Base-by-base conservation (phyloP, 37 sponge, comb jelly and placozoan genomes). In the Aplysina aerophoba region DNA sequence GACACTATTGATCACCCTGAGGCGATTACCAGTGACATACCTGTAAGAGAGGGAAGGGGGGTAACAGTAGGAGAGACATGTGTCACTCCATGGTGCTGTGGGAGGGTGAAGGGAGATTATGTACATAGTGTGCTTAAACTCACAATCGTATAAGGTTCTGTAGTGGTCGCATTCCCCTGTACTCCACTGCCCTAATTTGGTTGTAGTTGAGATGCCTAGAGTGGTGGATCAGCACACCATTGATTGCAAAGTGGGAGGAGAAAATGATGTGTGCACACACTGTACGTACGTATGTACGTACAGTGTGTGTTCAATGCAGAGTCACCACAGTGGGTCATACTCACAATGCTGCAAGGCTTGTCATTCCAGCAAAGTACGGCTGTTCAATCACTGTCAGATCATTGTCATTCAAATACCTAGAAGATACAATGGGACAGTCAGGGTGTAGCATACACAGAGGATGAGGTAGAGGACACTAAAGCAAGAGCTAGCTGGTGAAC, bases 11-110 rank as follows among this genome's bases (percentile, higher is more conserved):
- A 84, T n/a, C 4, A 16, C 30, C 12, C 31, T 69, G 19, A 84
- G 34, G 21, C 40, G 19, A 55, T 84, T 84, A 27, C 74, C 36
- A 50, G 27, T 84, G 14, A 84, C 24, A 64, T 75, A 86, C 38
- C 72, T 74, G 22, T 30, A 30, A 6, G 28, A 6, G 22, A 14
- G 14, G 27, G 27, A 77, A 17, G 24, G 55, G 39, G 21, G 33
- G 13, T 5, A 34, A 39, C 80, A 79, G 54, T n/a, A 3, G 64
- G 50, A 5, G 64, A 63, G 64, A 4, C 59, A 20, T 19, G 17
- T 20, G 59, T 19, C 15, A 58, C 19, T 15, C 59, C 59, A 58
- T 19, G n/a, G n/a, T n/a, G n/a, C n/a, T n/a, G n/a, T n/a, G n/a
- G n/a, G n/a, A n/a, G n/a, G n/a, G n/a, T n/a, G n/a, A n/a, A n/a